phyloP scores from a whole-genome alignment of 2,888 invertebrate genomes.

The Timema podura region DNA sequence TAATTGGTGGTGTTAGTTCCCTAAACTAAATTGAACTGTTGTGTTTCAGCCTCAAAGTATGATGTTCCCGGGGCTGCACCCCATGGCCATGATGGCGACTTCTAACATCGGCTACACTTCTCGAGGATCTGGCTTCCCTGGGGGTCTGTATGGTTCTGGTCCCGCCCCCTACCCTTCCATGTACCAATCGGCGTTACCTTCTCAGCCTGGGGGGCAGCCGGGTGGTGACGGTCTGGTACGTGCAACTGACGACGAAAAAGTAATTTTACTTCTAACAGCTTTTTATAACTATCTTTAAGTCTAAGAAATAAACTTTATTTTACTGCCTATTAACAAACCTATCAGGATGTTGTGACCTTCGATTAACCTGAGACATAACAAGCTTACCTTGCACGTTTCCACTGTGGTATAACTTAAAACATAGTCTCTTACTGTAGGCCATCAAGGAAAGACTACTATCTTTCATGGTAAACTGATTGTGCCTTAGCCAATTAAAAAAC shows the following conservation, averaged over 20 bases:
- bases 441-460: too few species aligned
- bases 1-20: too few species aligned
- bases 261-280: background rate
- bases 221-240: conserved; percentile 43
- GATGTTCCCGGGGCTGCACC: conserved; percentile 93
- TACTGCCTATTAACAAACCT: too few species aligned
- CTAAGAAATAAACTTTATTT: too few species aligned
- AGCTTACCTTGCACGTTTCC: too few species aligned
- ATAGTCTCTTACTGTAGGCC: too few species aligned
- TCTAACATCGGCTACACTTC: conserved; percentile 68
- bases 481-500: too few species aligned
- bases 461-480: too few species aligned
- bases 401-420: too few species aligned
- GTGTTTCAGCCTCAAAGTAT: conserved; percentile 67
- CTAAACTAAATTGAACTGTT: too few species aligned
- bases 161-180: conserved; percentile 61
- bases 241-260: background rate
- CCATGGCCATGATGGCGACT: conserved; percentile 95
- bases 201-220: conserved; percentile 48
- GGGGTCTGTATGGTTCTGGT: conserved; percentile 55
- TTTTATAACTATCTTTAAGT: conserved; percentile 10
- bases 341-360: too few species aligned
- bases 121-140: conserved; percentile 46
- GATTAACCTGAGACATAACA: too few species aligned
- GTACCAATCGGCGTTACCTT: conserved; percentile 49